These are phyloP conservation scores for Acheta domesticus DNA, from an alignment of 2,888 invertebrate species.

Conservation along the genomic window DNA sequence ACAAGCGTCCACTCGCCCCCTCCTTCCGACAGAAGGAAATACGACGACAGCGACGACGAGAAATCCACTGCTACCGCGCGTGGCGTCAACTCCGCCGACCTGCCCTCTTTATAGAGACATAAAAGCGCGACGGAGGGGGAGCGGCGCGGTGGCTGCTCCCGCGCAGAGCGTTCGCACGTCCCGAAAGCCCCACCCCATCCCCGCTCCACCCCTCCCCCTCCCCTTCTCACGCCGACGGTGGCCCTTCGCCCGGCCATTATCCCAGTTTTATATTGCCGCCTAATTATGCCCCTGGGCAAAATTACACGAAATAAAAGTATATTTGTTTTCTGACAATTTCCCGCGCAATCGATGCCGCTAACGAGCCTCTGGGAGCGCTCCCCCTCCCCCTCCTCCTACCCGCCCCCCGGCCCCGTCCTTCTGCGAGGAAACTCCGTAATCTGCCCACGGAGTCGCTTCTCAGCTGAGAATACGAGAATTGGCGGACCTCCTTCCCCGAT, in stretches of 20 bases:
- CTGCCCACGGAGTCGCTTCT: too few species aligned
- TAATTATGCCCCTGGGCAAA: background rate
- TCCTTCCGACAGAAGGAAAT: background rate
- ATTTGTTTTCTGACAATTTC: conserved; percentile 10
- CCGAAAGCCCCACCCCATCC: too few species aligned
- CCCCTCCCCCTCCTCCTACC: too few species aligned
- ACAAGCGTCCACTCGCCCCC: background rate
- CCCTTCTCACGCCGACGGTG: background rate
- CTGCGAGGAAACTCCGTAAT: too few species aligned
- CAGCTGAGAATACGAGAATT: too few species aligned
- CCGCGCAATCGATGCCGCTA: background rate
- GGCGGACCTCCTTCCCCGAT: too few species aligned
- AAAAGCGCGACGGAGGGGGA: background rate
- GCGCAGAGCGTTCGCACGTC: too few species aligned
- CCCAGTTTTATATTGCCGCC: background rate
- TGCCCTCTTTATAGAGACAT: background rate
- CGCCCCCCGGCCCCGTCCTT: too few species aligned
- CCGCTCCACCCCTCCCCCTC: too few species aligned
- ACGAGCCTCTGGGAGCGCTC: background rate
- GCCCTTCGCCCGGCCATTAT: background rate
- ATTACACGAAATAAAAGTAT: background rate
- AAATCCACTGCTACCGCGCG: background rate
- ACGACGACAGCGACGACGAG: background rate
- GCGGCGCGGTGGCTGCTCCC: background rate
- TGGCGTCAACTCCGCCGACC: background rate